Evolutionary conservation across 1,140 invertebrate genomes (phyloP).

Genomic region (Leptinotarsa lineolata): DNA sequence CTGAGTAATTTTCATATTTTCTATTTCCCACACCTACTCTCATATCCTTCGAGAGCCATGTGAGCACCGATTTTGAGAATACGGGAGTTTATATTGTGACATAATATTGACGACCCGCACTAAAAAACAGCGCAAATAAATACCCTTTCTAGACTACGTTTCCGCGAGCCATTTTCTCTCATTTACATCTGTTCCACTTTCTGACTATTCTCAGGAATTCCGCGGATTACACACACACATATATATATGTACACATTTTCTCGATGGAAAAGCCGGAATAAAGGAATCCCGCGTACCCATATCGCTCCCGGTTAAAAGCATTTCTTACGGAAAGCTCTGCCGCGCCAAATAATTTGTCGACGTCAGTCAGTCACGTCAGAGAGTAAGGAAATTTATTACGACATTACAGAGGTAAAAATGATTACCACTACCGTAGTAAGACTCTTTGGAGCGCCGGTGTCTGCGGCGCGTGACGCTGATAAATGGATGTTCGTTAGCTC

Average conservation of each 20-base stretch:
- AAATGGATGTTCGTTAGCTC: constrained; percentile 22
- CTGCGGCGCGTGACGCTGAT: constrained; percentile 19
- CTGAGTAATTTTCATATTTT: too few relatives aligned
- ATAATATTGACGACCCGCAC: not conserved
- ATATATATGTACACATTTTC: constrained; percentile 3
- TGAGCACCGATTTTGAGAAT: too few relatives aligned
- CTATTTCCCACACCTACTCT: too few relatives aligned
- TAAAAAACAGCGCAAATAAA: not conserved
- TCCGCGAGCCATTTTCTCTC: not conserved
- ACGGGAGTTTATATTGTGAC: too few relatives aligned
- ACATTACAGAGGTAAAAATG: constrained; percentile 25
- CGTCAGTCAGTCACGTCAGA: constrained; percentile 15
- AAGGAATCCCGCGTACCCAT: not conserved
- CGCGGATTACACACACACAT: constrained; percentile 3
- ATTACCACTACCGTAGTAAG: constrained; percentile 12
- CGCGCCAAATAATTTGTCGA: constrained; percentile 12
- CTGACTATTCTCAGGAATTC: not conserved
- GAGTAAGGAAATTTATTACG: constrained; percentile 19
- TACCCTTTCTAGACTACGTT: not conserved
- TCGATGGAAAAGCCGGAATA: not conserved
- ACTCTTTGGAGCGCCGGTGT: not conserved
- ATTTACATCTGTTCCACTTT: constrained; percentile 8
- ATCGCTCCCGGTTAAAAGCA: constrained; percentile 1
- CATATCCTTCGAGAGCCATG: too few relatives aligned
- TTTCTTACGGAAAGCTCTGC: constrained; percentile 1